A percentile compares a stretch with the other conserved stretches of the same genome.
Conservation (phyloP, 2,888 invertebrate species). For the Cryptops parisi region DNA sequence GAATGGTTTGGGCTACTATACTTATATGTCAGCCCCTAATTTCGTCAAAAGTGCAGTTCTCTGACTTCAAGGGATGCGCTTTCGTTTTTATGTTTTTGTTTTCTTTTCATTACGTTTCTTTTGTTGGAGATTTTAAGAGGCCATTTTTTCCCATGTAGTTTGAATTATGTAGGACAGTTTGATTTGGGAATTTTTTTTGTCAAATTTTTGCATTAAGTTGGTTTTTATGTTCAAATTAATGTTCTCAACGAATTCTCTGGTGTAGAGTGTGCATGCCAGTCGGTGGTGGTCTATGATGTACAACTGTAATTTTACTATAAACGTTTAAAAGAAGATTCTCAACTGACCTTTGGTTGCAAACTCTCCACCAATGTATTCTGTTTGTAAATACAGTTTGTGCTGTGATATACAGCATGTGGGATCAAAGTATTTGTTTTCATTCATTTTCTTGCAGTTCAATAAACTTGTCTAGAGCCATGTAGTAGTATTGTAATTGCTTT, state of each 20-base stretch:
- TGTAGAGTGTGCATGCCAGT: no score
- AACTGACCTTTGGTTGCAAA: no score
- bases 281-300: no score
- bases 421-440: constrained; percentile 10
- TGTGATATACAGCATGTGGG: constrained; percentile 5
- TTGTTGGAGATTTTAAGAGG: background rate
- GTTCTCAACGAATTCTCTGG: no score
- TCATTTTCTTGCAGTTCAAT: constrained; percentile 12
- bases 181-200: background rate
- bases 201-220: constrained; percentile 1
- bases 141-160: constrained; percentile 3
- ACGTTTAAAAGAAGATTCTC: no score
- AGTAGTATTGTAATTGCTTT: no score
- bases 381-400: no score
- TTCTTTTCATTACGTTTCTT: no score
- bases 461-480: no score
- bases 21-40: constrained; percentile 13
- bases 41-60: constrained; percentile 11
- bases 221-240: no score
- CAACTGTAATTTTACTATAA: no score
- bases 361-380: constrained; percentile 6
- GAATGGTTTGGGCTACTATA: constrained; percentile 13
- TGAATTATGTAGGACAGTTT: constrained; percentile 11
- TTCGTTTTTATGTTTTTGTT: no score
- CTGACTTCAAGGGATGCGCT: constrained; percentile 10